phyloP scores from a whole-genome alignment of 2,888 invertebrate genomes.

The Hesperia comma region DNA sequence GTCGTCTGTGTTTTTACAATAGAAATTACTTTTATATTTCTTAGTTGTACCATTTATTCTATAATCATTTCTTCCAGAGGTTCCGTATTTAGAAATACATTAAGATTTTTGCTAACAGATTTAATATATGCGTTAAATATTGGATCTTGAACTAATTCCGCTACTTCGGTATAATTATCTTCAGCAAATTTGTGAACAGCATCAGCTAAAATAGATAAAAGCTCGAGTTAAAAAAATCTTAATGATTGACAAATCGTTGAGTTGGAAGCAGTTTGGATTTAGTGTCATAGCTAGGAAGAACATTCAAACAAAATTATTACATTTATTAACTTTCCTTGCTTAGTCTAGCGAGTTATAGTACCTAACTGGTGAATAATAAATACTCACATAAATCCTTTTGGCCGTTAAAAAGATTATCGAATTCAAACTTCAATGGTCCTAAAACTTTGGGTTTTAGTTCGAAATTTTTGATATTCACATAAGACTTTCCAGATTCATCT shows the following conservation, averaged over 20 bases:
- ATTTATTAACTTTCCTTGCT: no score
- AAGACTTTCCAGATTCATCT: slow-evolving; percentile 45
- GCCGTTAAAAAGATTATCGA: slow-evolving; percentile 59
- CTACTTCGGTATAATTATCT: slow-evolving; percentile 22
- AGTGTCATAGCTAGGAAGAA: no score
- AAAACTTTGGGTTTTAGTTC: slow-evolving; percentile 40
- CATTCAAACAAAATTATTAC: no score
- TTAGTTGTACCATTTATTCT: not conserved
- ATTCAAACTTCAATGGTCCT: slow-evolving; percentile 46
- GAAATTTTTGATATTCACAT: slow-evolving; percentile 47
- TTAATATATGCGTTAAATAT: not conserved
- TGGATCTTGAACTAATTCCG: slow-evolving; percentile 20
- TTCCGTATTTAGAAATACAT: not conserved
- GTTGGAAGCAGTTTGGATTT: no score
- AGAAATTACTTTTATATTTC: no score
- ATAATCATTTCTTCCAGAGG: slow-evolving; percentile 10
- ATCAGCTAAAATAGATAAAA: slow-evolving; percentile 8
- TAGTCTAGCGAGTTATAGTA: no score
- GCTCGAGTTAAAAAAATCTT: no score
- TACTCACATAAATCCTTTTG: slow-evolving; percentile 54
- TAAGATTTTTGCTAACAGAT: not conserved
- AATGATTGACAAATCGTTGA: no score
- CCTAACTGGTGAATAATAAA: not conserved
- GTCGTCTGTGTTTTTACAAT: no score
- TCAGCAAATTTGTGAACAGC: slow-evolving; percentile 28